Conservation (phyloP, 2,113 vertebrate species). For the Sula dactylatra region DNA sequence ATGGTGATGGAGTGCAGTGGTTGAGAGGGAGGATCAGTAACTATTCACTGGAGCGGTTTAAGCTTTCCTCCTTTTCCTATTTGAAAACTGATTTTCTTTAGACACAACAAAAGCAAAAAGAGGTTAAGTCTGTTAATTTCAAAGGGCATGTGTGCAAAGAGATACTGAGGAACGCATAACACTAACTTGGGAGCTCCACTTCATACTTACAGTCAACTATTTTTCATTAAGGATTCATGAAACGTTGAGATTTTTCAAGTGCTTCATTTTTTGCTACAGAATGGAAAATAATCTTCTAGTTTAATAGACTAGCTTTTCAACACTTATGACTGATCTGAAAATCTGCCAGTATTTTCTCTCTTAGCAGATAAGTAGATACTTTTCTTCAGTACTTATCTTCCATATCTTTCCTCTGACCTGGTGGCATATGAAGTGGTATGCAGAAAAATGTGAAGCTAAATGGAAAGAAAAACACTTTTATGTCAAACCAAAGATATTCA, state of each 20-base stretch:
- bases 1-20: neutral
- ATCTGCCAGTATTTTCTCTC: neutral
- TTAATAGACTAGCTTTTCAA: conserved; percentile 11
- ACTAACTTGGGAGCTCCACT: neutral
- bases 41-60: rapidly evolving
- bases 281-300: conserved; percentile 28
- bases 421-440: neutral
- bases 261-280: neutral
- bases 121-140: neutral
- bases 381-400: neutral
- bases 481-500: neutral
- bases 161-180: rapidly evolving
- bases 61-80: neutral
- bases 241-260: neutral
- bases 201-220: neutral
- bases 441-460: neutral
- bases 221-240: neutral
- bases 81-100: neutral
- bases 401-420: neutral
- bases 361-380: neutral
- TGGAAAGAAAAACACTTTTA: neutral
- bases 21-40: neutral
- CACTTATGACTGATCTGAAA: neutral
- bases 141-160: neutral
- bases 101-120: neutral